phyloP scores from a whole-genome alignment of 2,113 vertebrate species.

The Coreoperca whiteheadi region DNA sequence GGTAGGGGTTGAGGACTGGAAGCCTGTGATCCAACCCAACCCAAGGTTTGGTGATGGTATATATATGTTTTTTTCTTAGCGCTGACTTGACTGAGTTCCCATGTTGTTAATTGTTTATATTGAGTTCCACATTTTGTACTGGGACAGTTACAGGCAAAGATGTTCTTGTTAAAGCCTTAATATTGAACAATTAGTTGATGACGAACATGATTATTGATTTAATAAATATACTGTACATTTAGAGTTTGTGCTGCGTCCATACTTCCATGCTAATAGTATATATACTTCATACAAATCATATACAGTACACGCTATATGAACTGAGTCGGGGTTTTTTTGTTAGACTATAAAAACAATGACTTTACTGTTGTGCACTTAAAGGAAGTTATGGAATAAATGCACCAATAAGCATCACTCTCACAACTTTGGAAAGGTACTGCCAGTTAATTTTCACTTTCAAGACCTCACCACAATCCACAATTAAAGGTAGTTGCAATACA shows the following conservation, averaged over 20 bases:
- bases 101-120: not conserved
- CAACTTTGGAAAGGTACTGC: not conserved
- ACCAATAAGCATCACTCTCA: not conserved
- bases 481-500: not conserved
- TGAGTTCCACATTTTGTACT: not conserved
- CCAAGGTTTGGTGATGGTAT: constrained; percentile 4
- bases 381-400: not conserved
- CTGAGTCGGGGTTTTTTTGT: not conserved
- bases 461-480: not conserved
- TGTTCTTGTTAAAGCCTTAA: not conserved
- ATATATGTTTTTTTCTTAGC: not conserved
- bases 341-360: not conserved
- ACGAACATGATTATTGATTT: not conserved
- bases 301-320: not conserved
- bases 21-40: not conserved
- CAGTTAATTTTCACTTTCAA: not conserved
- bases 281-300: not conserved
- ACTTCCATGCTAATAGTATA: not conserved
- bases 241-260: not conserved
- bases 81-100: not conserved
- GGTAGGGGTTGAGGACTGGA: not conserved
- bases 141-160: not conserved
- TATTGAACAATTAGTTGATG: not conserved
- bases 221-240: not conserved
- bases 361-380: not conserved